phyloP scores from a whole-genome alignment of 1,140 invertebrate genomes.

The Musca domestica region DNA sequence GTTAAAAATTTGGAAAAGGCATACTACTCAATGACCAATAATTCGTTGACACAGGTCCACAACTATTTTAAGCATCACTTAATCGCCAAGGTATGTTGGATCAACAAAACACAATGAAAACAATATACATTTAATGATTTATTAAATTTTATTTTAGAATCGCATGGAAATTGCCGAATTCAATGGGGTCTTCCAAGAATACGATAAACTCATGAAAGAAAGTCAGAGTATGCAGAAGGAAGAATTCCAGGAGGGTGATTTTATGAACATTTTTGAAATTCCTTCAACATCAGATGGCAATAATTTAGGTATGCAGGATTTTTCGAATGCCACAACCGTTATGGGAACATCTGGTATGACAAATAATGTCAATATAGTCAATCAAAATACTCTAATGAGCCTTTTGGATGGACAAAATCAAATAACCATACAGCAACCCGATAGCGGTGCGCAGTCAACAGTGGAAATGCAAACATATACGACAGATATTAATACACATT shows the following conservation, averaged over 20 bases:
- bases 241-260: slow-evolving; percentile 38
- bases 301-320: slow-evolving; percentile 2
- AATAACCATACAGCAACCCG: slow-evolving; percentile 1
- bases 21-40: slow-evolving; percentile 39
- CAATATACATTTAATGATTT: too few relatives aligned
- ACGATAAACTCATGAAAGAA: slow-evolving; percentile 52
- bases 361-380: neutral
- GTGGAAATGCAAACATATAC: slow-evolving; percentile 6
- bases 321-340: neutral
- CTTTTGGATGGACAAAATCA: slow-evolving; percentile 10
- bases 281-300: slow-evolving; percentile 8
- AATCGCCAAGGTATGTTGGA: slow-evolving; percentile 30
- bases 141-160: slow-evolving; percentile 30
- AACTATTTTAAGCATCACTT: slow-evolving; percentile 53
- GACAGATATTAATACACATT: slow-evolving; percentile 7
- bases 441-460: neutral
- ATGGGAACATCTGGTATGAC: neutral
- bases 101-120: too few relatives aligned
- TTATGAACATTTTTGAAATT: slow-evolving; percentile 38
- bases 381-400: slow-evolving; percentile 8
- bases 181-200: slow-evolving; percentile 44
- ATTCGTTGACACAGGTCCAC: slow-evolving; percentile 45
- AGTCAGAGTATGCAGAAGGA: slow-evolving; percentile 49
- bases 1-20: slow-evolving; percentile 40
- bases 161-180: slow-evolving; percentile 46